Percentiles rank a stretch among this genome's conserved stretches.
phyloP scores from a whole-genome alignment of 2,888 invertebrate species.

The Metellina segmentata region DNA sequence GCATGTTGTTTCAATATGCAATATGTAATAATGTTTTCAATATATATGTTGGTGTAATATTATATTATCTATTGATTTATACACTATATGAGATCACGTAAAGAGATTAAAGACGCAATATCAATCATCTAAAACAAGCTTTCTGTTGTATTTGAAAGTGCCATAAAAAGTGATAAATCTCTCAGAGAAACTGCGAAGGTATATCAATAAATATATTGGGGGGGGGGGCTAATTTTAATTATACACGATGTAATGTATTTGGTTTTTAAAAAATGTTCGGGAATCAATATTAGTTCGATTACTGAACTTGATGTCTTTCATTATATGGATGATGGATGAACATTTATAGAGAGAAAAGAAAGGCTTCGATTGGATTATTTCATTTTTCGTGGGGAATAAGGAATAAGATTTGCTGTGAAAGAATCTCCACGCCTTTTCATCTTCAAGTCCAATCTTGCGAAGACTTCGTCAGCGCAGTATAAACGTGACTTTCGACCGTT shows the following conservation, averaged over 20 bases:
- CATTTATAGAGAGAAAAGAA: neutral
- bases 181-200: neutral
- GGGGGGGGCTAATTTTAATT: neutral
- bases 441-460: neutral
- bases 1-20: too few relatives aligned
- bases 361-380: neutral
- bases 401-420: too few relatives aligned
- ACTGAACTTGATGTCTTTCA: neutral
- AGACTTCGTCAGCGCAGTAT: constrained; percentile 8
- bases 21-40: too few relatives aligned
- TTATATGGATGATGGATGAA: neutral
- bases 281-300: neutral
- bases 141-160: too few relatives aligned
- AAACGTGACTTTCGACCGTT: constrained; percentile 25
- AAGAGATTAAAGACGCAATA: too few relatives aligned
- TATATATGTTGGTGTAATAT: too few relatives aligned
- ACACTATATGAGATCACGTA: too few relatives aligned
- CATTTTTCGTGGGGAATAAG: neutral
- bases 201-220: neutral
- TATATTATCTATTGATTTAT: too few relatives aligned
- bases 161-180: too few relatives aligned
- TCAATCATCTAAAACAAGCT: too few relatives aligned
- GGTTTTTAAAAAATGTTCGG: neutral
- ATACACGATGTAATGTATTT: neutral
- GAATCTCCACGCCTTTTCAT: neutral